phyloP scores from a whole-genome alignment of 2,113 vertebrate genomes.

The Sinocyclocheilus grahami region DNA sequence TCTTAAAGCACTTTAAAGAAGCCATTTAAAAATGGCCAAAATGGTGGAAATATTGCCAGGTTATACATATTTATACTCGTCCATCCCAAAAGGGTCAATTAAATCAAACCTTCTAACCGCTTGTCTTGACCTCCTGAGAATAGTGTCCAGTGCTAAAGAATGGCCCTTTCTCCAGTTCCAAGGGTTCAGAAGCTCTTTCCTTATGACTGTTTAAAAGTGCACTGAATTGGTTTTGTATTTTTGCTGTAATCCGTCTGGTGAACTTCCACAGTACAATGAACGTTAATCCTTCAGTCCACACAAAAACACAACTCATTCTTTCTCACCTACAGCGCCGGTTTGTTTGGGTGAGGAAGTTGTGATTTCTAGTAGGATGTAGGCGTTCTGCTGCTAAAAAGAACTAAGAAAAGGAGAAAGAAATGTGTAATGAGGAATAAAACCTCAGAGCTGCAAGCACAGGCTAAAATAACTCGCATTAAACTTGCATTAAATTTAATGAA shows the following conservation, averaged over 20 bases:
- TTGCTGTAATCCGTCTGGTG: not conserved
- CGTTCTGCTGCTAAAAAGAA: not conserved
- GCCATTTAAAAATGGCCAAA: not conserved
- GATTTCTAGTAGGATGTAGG: not conserved
- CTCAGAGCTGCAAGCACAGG: conserved; percentile 6
- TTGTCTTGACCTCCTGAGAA: not conserved
- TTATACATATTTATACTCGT: not conserved
- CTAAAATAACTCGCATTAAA: conserved; percentile 1
- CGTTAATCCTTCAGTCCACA: not conserved
- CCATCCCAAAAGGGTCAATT: not conserved
- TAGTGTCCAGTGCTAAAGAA: not conserved
- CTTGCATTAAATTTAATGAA: conserved; percentile 12
- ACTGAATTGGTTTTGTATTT: not conserved
- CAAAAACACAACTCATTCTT: not conserved
- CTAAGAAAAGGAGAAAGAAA: not conserved
- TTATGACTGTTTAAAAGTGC: not conserved
- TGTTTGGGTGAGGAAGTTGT: not conserved
- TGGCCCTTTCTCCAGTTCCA: not conserved
- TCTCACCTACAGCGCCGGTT: not conserved
- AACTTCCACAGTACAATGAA: not conserved
- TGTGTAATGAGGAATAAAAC: not conserved
- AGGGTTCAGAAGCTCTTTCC: not conserved
- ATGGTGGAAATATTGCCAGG: not conserved
- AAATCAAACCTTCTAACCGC: not conserved
- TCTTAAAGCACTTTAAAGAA: not conserved